Evolutionary conservation across 30 jellyfish, hydroid and myxozoan genomes (phyloP).

Genomic region (Chrysaora quinquecirrha): DNA sequence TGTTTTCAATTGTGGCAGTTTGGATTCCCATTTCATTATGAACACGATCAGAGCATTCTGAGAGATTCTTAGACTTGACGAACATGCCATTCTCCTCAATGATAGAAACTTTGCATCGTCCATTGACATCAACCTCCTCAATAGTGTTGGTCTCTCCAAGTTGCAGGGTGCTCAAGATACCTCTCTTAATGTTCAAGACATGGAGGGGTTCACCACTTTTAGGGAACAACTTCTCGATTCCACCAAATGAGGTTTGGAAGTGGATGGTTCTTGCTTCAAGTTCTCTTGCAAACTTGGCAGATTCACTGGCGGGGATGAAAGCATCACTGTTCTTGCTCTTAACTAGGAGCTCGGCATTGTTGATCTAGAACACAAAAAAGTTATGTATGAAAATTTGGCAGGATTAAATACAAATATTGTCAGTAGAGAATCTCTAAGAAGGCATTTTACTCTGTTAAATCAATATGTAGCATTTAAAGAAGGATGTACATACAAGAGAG

Average conservation of each 20-base stretch:
- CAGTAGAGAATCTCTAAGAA: background rate
- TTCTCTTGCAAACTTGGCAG: conserved; percentile 83
- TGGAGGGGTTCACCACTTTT: conserved; percentile 70
- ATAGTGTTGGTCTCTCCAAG: conserved; percentile 58
- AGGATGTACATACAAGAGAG: too few relatives aligned
- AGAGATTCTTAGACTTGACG: conserved; percentile 82
- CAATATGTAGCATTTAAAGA: too few relatives aligned
- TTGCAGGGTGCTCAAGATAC: conserved; percentile 95
- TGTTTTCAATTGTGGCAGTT: conserved; percentile 62
- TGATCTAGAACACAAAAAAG: conserved; percentile 46
- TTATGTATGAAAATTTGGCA: background rate
- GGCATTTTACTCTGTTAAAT: too few relatives aligned
- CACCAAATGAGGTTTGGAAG: conserved; percentile 71
- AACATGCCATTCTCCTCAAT: conserved; percentile 57
- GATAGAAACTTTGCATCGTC: conserved; percentile 83
- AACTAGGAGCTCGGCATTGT: conserved; percentile 89
- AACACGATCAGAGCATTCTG: conserved; percentile 90
- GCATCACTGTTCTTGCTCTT: conserved; percentile 87
- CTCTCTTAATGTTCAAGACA: conserved; percentile 93
- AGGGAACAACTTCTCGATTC: conserved; percentile 71
- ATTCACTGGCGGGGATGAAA: conserved; percentile 84
- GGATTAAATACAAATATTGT: background rate
- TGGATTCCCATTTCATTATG: conserved; percentile 93
- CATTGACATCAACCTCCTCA: conserved; percentile 89
- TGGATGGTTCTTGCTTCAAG: conserved; percentile 76